A percentile compares a stretch with the other conserved stretches of the same genome.
phyloP scores from a whole-genome alignment of 2,888 invertebrate species.

The Ctenicera cuprea region DNA sequence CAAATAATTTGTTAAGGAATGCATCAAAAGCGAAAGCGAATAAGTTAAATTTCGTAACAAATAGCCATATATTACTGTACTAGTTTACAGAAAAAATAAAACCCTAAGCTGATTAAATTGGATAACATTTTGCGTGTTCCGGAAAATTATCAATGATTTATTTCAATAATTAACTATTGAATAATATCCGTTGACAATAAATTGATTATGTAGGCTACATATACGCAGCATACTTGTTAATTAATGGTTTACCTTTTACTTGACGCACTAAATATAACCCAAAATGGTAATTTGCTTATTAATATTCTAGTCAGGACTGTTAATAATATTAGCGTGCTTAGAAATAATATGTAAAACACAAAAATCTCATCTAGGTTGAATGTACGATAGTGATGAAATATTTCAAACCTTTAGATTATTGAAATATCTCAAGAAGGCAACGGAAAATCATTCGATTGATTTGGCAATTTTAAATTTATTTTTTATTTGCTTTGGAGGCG shows the following conservation, averaged over 20 bases:
- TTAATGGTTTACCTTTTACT: constrained; percentile 11
- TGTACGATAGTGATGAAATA: no score
- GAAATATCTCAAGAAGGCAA: no score
- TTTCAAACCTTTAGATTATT: no score
- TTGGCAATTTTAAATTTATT: no score
- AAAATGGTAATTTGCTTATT: not conserved
- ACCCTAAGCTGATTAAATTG: constrained; percentile 19
- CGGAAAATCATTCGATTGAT: no score
- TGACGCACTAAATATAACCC: not conserved
- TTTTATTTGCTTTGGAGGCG: no score
- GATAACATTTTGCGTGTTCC: not conserved
- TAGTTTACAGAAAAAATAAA: not conserved
- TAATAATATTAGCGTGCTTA: no score
- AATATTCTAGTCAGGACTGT: no score
- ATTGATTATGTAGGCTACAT: constrained; percentile 1
- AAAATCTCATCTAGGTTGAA: no score
- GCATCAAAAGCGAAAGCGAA: constrained; percentile 18
- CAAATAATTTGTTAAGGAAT: constrained; percentile 1
- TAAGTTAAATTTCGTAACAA: constrained; percentile 6
- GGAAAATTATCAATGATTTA: constrained; percentile 3
- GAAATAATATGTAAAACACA: no score
- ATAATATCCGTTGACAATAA: constrained; percentile 16
- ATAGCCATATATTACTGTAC: not conserved
- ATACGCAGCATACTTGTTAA: not conserved
- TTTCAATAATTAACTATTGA: constrained; percentile 21